Percentiles rank a stretch among this genome's conserved stretches.
Evolutionary conservation across 2,113 vertebrate genomes (phyloP).

Genomic region (Dunckerocampus dactyliophorus): DNA sequence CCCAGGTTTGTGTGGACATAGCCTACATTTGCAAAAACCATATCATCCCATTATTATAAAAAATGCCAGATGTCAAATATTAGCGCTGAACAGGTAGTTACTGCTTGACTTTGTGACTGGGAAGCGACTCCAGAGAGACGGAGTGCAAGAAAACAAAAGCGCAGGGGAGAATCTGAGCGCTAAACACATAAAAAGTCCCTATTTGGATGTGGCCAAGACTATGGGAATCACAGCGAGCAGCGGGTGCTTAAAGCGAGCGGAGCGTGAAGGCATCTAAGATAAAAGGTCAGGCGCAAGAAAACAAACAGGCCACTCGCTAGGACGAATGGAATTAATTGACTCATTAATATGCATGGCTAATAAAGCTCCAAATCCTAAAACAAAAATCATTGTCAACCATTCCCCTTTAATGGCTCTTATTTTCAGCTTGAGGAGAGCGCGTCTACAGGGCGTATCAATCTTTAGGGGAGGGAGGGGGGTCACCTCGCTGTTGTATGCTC

Average conservation of each 20-base stretch:
- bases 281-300: conserved; percentile 79
- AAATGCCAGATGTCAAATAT: not conserved
- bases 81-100: not conserved
- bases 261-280: conserved; percentile 81
- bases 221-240: conserved; percentile 72
- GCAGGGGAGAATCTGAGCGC: conserved; percentile 40
- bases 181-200: conserved; percentile 65
- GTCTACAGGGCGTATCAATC: conserved; percentile 73
- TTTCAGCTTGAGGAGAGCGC: conserved; percentile 75
- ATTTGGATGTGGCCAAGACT: conserved; percentile 53
- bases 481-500: conserved; percentile 73
- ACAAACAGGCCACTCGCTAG: conserved; percentile 84
- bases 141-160: conserved; percentile 45
- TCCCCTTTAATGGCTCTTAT: conserved; percentile 76
- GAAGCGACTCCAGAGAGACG: conserved; percentile 18
- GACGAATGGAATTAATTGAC: conserved; percentile 87
- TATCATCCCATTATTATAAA: too few relatives aligned
- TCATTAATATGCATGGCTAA: conserved; percentile 86
- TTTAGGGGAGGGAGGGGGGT: conserved; percentile 62
- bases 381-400: conserved; percentile 74
- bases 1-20: too few relatives aligned
- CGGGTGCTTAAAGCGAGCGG: conserved; percentile 80
- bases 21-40: too few relatives aligned
- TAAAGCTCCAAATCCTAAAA: conserved; percentile 80
- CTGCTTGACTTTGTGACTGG: not conserved